These are phyloP conservation scores for Ormia ochracea DNA, from an alignment of 2,888 invertebrate genomes.

Conservation along the genomic window DNA sequence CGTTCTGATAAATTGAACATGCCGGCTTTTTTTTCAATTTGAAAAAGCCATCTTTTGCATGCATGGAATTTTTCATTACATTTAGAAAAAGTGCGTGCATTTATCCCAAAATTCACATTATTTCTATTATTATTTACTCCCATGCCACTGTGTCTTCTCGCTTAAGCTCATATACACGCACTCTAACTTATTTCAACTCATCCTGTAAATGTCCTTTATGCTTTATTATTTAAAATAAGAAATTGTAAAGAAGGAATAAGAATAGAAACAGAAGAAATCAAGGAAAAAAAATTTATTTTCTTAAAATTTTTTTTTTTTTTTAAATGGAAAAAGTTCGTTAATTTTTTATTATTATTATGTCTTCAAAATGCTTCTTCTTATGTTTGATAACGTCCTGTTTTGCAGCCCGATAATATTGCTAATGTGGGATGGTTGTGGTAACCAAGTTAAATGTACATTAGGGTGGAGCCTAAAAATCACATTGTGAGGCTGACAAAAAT, in stretches of 20 bases:
- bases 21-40: neutral
- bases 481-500: too few species aligned
- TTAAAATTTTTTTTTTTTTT: constrained; percentile 31
- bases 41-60: neutral
- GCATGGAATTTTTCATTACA: constrained; percentile 24
- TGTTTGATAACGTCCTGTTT: constrained; percentile 9
- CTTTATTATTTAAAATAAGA: constrained; percentile 42
- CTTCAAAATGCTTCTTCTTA: constrained; percentile 19
- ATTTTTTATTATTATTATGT: constrained; percentile 20
- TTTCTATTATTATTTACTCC: constrained; percentile 47
- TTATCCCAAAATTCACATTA: constrained; percentile 38
- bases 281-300: constrained; percentile 11
- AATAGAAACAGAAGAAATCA: constrained; percentile 13
- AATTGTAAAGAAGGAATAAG: constrained; percentile 9
- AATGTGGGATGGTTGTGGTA: constrained; percentile 6
- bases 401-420: neutral
- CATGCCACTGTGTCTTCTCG: neutral
- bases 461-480: too few species aligned
- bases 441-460: neutral
- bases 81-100: constrained; percentile 52
- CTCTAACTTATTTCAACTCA: neutral
- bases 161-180: neutral
- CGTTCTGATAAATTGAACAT: neutral
- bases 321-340: constrained; percentile 47
- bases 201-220: constrained; percentile 24